Evolutionary conservation across 1,140 invertebrate species (phyloP), one percentile per base, ranked within the genome.

Genomic region (Temnothorax nylanderi): DNA sequence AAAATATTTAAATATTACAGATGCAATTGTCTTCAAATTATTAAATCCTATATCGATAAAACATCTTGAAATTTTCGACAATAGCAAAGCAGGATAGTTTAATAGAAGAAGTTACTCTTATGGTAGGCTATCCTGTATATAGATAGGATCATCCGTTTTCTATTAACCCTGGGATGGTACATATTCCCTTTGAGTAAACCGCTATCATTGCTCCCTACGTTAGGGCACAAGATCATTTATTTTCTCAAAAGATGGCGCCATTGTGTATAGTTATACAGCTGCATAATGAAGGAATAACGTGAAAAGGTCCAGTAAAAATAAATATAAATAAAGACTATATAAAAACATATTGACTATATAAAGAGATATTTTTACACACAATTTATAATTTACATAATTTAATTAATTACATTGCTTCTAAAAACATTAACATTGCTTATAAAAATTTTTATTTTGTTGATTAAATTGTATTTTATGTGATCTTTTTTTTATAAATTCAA

Each of bases 161-260:
- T 65, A 5, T 80, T 67, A 37, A 81, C n/a, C 77, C 44, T 51
- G 13, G 37, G 64, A 80, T 81, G 77, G 32, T 81, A 69, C 64
- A 81, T 26, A 26, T 69, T 56, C 5, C n/a, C 77, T 80, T 64
- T 34, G 3, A n/a, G 16, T 32, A 64, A 47, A 11, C 16, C n/a
- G 1, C 41, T 47, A 44, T 44, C 54, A 58, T 41, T 44, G 4
- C 18, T 49, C 18, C 5, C n/a, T 47, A 62, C 8, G 21, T 26
- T 44, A 47, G 47, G 5, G 44, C 34, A 69, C 67, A 41, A 13
- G 49, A 56, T 81, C 32, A 56, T 71, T 32, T 71, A 81, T 32
- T 37, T 44, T 21, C 49, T 41, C 78, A 44, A 81, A 47, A 81
- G 78, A 81, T 81, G 78, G 78, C 64, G 65, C 65, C 65, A 81